Percentiles rank a stretch among this genome's conserved stretches.
Conservation (phyloP, 2,888 invertebrate species). For the Aphelenchoides bicaudatus region DNA sequence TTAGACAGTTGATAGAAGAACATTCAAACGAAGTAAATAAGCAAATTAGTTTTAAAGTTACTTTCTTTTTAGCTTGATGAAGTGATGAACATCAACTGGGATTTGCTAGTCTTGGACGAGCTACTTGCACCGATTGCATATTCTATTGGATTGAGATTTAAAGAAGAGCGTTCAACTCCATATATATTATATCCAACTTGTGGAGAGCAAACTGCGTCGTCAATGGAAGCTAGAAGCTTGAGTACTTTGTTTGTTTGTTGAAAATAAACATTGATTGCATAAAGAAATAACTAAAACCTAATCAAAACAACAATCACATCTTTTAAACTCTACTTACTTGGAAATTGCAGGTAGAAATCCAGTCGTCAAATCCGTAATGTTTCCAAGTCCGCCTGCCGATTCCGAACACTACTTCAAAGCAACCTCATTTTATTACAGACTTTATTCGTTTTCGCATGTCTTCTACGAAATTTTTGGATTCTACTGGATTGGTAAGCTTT, state of each 20-base stretch:
- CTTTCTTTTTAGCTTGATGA: constrained; percentile 21
- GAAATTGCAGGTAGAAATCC: constrained; percentile 29
- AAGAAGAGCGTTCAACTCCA: constrained; percentile 1
- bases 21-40: not conserved
- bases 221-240: not conserved
- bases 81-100: constrained; percentile 24
- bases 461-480: constrained; percentile 22
- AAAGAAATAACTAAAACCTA: constrained; percentile 14
- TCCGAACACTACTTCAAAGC: constrained; percentile 17
- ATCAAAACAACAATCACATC: not conserved
- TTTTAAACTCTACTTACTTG: constrained; percentile 7
- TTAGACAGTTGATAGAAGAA: not conserved
- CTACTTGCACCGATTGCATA: constrained; percentile 14
- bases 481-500: constrained; percentile 25
- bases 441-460: constrained; percentile 23
- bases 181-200: not conserved
- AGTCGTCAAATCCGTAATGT: constrained; percentile 28
- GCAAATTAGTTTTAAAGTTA: not conserved
- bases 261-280: not conserved
- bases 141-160: not conserved
- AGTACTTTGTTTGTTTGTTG: constrained; percentile 12
- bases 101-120: constrained; percentile 21
- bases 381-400: constrained; percentile 25
- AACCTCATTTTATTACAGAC: constrained; percentile 17
- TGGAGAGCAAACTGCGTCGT: not conserved